These are phyloP conservation scores for Cantharis rufa DNA, from an alignment of 2,888 invertebrate species.

Conservation along the genomic window DNA sequence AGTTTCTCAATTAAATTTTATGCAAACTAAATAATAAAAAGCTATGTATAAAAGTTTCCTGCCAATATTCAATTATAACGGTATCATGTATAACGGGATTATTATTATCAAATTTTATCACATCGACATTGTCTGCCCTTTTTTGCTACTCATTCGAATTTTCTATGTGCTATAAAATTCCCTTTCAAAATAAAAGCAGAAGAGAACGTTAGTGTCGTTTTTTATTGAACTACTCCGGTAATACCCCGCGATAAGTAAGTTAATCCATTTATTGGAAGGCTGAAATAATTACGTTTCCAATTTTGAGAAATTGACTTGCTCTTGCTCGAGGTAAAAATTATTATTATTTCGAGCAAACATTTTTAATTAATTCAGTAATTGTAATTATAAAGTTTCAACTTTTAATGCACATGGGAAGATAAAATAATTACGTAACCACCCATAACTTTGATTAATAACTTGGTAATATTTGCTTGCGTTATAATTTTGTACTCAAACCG, in stretches of 20 bases:
- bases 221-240: not conserved
- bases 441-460: slow-evolving; percentile 3
- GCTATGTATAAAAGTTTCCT: not conserved
- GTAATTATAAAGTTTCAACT: not conserved
- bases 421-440: not conserved
- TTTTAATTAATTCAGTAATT: not conserved
- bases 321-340: not conserved
- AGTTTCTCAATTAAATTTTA: slow-evolving; percentile 1
- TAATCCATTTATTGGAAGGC: not conserved
- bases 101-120: not conserved
- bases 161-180: not conserved
- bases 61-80: not conserved
- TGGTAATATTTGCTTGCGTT: not conserved
- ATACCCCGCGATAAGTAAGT: not conserved
- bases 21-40: not conserved
- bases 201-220: not conserved
- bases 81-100: not conserved
- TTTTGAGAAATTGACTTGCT: not conserved
- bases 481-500: slow-evolving; percentile 2
- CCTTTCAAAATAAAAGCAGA: not conserved
- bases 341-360: not conserved
- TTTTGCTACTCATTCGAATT: not conserved
- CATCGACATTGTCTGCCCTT: not conserved
- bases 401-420: not conserved
- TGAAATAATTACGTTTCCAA: not conserved